Conservation (phyloP, 1,140 invertebrate species). For the Lepidotrigona ventralis region DNA sequence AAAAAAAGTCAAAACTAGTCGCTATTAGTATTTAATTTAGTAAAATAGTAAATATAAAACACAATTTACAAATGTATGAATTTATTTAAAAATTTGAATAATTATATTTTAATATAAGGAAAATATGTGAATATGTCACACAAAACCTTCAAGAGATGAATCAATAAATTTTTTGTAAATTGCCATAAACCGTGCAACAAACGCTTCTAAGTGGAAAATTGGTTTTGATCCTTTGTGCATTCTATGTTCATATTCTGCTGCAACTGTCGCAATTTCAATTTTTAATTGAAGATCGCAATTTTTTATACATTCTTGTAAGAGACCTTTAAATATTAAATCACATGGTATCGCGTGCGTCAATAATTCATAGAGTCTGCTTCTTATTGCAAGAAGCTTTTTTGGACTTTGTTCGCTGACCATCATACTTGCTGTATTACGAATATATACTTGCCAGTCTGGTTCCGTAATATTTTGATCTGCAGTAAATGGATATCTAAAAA, state of each 20-base stretch:
- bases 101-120: conserved; percentile 22
- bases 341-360: conserved; percentile 96
- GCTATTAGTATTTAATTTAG: conserved; percentile 11
- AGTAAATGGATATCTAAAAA: conserved; percentile 89
- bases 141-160: conserved; percentile 81
- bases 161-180: conserved; percentile 93
- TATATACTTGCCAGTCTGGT: conserved; percentile 96
- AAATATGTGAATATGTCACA: conserved; percentile 17
- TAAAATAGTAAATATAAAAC: neutral
- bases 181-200: conserved; percentile 97
- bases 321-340: conserved; percentile 94
- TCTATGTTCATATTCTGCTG: conserved; percentile 94
- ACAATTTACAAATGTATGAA: conserved; percentile 20
- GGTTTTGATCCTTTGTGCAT: conserved; percentile 94
- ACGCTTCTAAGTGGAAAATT: conserved; percentile 99
- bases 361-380: conserved; percentile 95
- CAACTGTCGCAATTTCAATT: conserved; percentile 89
- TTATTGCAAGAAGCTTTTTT: conserved; percentile 90
- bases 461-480: conserved; percentile 90
- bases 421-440: conserved; percentile 92
- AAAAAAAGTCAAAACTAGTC: conserved; percentile 44
- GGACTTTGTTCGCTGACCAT: conserved; percentile 95
- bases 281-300: conserved; percentile 96
- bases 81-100: conserved; percentile 50
- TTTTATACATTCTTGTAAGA: conserved; percentile 91